These are phyloP conservation scores for Melanaphis sacchari DNA, from an alignment of 1,140 invertebrate species.

Conservation along the genomic window DNA sequence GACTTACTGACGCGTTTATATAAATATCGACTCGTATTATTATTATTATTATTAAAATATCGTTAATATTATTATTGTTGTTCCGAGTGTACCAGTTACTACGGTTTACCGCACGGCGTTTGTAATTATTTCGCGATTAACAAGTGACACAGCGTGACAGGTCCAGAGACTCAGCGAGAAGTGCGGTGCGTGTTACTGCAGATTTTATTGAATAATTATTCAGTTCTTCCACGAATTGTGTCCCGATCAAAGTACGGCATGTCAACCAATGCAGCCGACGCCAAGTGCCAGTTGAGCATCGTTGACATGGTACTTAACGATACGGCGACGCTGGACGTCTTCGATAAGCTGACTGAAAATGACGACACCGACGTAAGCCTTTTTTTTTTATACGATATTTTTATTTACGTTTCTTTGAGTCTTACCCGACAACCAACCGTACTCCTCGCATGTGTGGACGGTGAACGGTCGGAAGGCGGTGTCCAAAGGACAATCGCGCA, in stretches of 20 bases:
- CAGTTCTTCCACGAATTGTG: not conserved
- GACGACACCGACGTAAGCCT: not conserved
- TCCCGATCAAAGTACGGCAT: not conserved
- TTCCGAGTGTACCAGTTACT: not conserved
- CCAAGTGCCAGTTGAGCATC: not conserved
- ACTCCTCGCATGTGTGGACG: not conserved
- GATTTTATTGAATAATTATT: not conserved
- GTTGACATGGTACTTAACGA: slow-evolving; percentile 51
- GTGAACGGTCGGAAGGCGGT: not conserved
- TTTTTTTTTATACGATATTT: not conserved
- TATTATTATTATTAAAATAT: not conserved
- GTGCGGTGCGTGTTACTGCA: not conserved
- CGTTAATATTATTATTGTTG: not conserved
- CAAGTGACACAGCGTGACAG: not conserved
- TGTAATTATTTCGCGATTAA: not conserved
- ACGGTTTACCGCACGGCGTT: too few relatives aligned
- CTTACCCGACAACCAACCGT: not conserved
- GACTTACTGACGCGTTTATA: not conserved
- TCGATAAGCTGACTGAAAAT: not conserved
- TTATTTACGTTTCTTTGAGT: not conserved
- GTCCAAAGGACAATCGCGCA: not conserved
- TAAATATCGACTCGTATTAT: not conserved
- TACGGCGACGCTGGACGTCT: not conserved
- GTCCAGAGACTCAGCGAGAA: not conserved
- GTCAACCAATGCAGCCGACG: not conserved